A percentile compares a stretch with the other conserved stretches of the same genome.
Conservation (phyloP, 2,888 invertebrate genomes). For the Clanis bilineata region DNA sequence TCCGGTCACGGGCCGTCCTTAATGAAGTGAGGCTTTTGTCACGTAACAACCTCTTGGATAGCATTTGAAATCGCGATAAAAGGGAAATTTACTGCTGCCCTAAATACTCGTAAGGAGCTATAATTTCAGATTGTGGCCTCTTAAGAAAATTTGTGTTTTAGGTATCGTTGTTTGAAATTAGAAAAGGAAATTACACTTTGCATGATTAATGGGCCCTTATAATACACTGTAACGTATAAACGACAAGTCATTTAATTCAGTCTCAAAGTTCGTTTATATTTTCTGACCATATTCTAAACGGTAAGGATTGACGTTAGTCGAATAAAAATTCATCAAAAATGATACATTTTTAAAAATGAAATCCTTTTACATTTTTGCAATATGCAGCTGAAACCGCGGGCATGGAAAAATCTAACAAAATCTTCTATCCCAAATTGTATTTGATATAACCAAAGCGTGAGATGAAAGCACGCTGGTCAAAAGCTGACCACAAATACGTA, state of each 20-base stretch:
- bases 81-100: constrained; percentile 64
- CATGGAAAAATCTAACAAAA: constrained; percentile 52
- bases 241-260: not conserved
- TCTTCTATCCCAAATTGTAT: constrained; percentile 71
- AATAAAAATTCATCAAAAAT: constrained; percentile 9
- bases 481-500: not conserved
- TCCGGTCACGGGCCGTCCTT: constrained; percentile 61
- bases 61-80: constrained; percentile 72
- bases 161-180: constrained; percentile 33
- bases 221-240: not conserved
- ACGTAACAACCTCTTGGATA: constrained; percentile 63
- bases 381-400: constrained; percentile 25
- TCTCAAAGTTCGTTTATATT: too few relatives aligned
- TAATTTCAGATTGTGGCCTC: constrained; percentile 30
- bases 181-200: constrained; percentile 31
- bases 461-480: constrained; percentile 62
- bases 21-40: constrained; percentile 75
- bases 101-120: constrained; percentile 49
- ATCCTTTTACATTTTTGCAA: constrained; percentile 23
- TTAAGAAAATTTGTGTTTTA: constrained; percentile 26
- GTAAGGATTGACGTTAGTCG: not conserved
- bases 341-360: constrained; percentile 14
- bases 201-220: constrained; percentile 28
- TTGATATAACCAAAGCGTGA: constrained; percentile 53
- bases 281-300: not conserved